Percentiles rank a stretch among this genome's conserved stretches.
phyloP scores from a whole-genome alignment of 2,888 invertebrate genomes.

The Notocelia uddmanniana region DNA sequence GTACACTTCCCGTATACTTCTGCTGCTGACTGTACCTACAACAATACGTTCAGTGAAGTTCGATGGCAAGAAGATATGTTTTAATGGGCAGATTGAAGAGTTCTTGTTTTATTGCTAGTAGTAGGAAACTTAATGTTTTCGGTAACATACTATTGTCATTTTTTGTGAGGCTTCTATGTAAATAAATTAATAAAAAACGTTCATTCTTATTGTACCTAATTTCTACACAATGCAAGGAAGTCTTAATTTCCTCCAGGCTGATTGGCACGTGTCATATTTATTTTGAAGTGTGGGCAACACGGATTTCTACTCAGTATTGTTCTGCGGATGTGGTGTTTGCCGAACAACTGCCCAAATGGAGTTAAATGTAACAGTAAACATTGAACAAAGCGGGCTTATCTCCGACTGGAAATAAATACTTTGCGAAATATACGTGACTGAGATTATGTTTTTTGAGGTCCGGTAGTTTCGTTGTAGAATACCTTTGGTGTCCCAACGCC shows the following conservation, averaged over 20 bases:
- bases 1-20: too few relatives aligned
- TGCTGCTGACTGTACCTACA: too few relatives aligned
- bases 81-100: too few relatives aligned
- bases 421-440: conserved; percentile 69
- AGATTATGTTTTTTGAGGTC: conserved; percentile 64
- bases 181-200: not conserved
- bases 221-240: conserved; percentile 27
- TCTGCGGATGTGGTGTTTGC: conserved; percentile 62
- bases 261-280: conserved; percentile 30
- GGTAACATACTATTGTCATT: not conserved
- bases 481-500: conserved; percentile 1
- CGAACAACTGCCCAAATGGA: conserved; percentile 58
- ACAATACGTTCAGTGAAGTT: too few relatives aligned
- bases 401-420: conserved; percentile 69
- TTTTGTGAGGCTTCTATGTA: not conserved
- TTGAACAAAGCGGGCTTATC: conserved; percentile 73
- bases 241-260: not conserved
- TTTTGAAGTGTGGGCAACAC: conserved; percentile 31
- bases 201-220: not conserved
- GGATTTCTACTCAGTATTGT: conserved; percentile 48
- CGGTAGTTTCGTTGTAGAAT: not conserved
- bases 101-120: too few relatives aligned
- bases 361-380: conserved; percentile 64
- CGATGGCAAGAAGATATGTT: not conserved
- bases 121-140: not conserved